These are phyloP conservation scores for Leucophora obtusa DNA, from an alignment of 2,888 invertebrate species.

Conservation along the genomic window DNA sequence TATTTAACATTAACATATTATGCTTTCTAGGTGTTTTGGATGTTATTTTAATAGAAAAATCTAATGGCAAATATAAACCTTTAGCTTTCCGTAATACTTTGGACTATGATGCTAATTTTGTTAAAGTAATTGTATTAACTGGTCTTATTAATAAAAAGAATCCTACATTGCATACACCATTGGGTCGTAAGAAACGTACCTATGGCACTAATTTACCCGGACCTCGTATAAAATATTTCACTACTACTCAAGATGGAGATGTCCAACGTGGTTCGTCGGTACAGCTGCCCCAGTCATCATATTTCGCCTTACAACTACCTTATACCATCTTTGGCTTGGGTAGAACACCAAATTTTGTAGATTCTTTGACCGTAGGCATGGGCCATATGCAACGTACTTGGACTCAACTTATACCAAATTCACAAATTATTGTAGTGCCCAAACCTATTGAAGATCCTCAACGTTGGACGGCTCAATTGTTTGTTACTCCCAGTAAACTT, in stretches of 20 bases:
- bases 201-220: constrained; percentile 96
- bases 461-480: constrained; percentile 93
- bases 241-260: constrained; percentile 92
- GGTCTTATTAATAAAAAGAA: constrained; percentile 86
- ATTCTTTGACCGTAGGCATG: constrained; percentile 89
- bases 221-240: constrained; percentile 90
- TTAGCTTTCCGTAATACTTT: constrained; percentile 91
- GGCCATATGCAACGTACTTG: constrained; percentile 86
- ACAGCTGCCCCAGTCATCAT: constrained; percentile 94
- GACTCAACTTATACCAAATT: constrained; percentile 97
- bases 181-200: constrained; percentile 87
- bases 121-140: constrained; percentile 95
- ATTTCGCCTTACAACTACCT: constrained; percentile 95
- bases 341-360: constrained; percentile 98
- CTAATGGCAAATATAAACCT: constrained; percentile 81
- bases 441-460: constrained; percentile 87
- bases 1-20: not conserved
- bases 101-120: constrained; percentile 96
- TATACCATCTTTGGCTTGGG: constrained; percentile 98
- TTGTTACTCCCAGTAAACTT: constrained; percentile 95
- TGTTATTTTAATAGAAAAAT: constrained; percentile 86
- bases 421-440: constrained; percentile 97
- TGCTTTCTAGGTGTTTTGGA: constrained; percentile 83
- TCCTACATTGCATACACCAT: constrained; percentile 85
- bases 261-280: constrained; percentile 89